Percentiles rank a stretch among this genome's conserved stretches.
Conservation (phyloP, 2,888 invertebrate genomes). For the Panzeria rudis region DNA sequence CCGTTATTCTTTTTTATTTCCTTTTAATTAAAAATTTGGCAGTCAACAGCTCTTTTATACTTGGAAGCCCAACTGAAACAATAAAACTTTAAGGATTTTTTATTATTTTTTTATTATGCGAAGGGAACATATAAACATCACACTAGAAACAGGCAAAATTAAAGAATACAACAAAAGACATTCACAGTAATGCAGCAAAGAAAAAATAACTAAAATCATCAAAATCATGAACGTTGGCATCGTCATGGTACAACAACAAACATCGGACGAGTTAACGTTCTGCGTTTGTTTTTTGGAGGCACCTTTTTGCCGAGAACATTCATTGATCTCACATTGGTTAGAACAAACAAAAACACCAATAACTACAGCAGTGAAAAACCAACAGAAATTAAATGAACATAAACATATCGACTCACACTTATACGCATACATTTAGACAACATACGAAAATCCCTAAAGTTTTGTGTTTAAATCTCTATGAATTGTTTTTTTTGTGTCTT, state of each 20-base stretch:
- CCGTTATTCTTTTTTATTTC: conserved; percentile 54
- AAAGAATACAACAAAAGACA: conserved; percentile 55
- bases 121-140: conserved; percentile 25
- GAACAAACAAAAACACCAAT: conserved; percentile 54
- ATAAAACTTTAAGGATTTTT: conserved; percentile 52
- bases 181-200: conserved; percentile 5
- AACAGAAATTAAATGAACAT: conserved; percentile 37
- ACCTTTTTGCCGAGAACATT: conserved; percentile 49
- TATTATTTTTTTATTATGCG: conserved; percentile 25
- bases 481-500: conserved; percentile 36
- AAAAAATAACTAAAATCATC: conserved; percentile 44
- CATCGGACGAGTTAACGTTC: conserved; percentile 16
- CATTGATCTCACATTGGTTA: conserved; percentile 69
- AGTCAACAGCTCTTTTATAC: conserved; percentile 67
- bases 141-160: conserved; percentile 27
- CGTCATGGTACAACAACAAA: conserved; percentile 30
- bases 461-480: conserved; percentile 61
- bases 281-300: conserved; percentile 56
- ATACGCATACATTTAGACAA: conserved; percentile 22
- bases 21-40: conserved; percentile 72
- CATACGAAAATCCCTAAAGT: conserved; percentile 65
- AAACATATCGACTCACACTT: conserved; percentile 24
- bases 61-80: conserved; percentile 58
- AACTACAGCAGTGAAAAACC: conserved; percentile 17
- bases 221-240: conserved; percentile 37